Percentiles rank a stretch among this genome's conserved stretches.
Evolutionary conservation across 2,113 vertebrate species (phyloP).

Genomic region (Corvus moneduloides): DNA sequence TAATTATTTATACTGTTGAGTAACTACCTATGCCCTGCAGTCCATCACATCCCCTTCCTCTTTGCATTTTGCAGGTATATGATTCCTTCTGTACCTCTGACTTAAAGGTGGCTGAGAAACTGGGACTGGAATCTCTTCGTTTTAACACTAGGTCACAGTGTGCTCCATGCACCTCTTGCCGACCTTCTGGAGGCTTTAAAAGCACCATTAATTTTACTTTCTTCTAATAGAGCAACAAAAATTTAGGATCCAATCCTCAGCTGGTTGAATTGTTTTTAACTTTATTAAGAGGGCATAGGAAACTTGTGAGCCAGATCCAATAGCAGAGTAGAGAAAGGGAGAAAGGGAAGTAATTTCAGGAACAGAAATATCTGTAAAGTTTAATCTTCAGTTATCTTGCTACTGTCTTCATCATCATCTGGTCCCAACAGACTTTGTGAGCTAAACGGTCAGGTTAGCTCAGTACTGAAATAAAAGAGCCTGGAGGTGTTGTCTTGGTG

Average conservation of each 20-base stretch:
- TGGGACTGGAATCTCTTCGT: not conserved
- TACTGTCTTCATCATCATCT: slow-evolving; percentile 30
- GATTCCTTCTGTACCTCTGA: not conserved
- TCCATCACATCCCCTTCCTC: not conserved
- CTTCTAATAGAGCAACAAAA: not conserved
- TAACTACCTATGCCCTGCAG: not conserved
- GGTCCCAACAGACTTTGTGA: not conserved
- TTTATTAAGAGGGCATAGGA: slow-evolving; percentile 12
- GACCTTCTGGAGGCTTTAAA: not conserved
- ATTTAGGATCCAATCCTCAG: not conserved
- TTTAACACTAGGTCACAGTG: not conserved
- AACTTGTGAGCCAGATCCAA: not conserved
- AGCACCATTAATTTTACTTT: not conserved
- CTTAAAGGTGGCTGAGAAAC: not conserved
- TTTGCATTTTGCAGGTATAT: not conserved
- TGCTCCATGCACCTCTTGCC: not conserved
- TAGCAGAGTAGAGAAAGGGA: slow-evolving; percentile 25
- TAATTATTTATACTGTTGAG: not conserved
- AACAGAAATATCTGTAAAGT: slow-evolving; percentile 52
- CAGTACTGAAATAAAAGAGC: slow-evolving; percentile 20
- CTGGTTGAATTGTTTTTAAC: not conserved
- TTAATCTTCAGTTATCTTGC: slow-evolving; percentile 49
- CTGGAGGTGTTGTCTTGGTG: slow-evolving; percentile 7
- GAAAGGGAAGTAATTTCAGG: slow-evolving; percentile 60
- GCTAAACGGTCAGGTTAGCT: not conserved